Evolutionary conservation across 2,797 vertebrate species (phyloP), one percentile per base, ranked within the genome.

Genomic region (Sebastes minor): DNA sequence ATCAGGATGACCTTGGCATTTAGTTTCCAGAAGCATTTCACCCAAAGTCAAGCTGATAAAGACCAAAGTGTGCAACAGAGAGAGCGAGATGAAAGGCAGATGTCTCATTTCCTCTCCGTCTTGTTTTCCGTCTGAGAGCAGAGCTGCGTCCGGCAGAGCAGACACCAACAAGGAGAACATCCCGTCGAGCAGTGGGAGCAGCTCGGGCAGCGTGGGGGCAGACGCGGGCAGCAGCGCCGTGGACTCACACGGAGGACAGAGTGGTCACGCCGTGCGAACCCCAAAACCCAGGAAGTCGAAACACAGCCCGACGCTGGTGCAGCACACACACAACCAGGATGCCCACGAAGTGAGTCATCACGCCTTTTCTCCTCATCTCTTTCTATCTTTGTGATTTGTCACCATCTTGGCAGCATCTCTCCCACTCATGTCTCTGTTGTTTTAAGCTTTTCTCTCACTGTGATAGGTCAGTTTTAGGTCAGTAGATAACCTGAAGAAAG

Each of bases 111-210:
- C 78, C 38, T 79, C 68, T 18, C 18, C 11, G 2, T 56, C 83
- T 71, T 79, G 46, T 81, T 56, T 61, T 72, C 67, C 20, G 2
- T 80, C 63, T 82, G 83, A 86, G 71, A 83, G 57, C 81, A 91
- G 94, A 85, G 59, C 80, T 53, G 74, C 35, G 16, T 82, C 90
- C 20, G 68, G 82, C 88, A 96, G 96, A 92, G 94, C 95, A 74
- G 90, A 95, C 83, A 70, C 95, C 92, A 96, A 98, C 93, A 99
- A 99, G 92, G 97, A 99, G 94, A 98, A 98, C 92, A 96, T 97
- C 91, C 97, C 96, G 1, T 97, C 96, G 69, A 94, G 87, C 63
- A 84, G 94, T 8, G 30, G 71, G 33, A 83, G 79, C 74, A 59
- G 78, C 74, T 79, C 55, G 20, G 55, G 38, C 75, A 81, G 84